Conservation (phyloP, 2,113 vertebrate genomes). For the Myotis brandtii region DNA sequence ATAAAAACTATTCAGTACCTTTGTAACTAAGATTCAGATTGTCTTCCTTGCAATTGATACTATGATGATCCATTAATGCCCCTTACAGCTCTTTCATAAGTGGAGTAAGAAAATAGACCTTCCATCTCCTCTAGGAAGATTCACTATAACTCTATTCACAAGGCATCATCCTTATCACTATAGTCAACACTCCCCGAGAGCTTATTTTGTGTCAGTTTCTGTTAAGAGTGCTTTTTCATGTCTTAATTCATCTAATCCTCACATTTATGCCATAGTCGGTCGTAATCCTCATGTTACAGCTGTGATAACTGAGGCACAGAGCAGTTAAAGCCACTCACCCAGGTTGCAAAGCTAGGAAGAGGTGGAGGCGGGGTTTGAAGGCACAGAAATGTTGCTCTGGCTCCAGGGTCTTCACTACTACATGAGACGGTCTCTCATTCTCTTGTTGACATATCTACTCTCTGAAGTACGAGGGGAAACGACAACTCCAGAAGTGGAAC, state of each 20-base stretch:
- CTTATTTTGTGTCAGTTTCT: background rate
- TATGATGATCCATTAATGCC: background rate
- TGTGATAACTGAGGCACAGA: background rate
- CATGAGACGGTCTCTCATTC: too few species aligned
- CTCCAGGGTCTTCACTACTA: background rate
- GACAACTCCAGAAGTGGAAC: background rate
- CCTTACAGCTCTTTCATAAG: background rate
- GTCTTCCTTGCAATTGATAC: conserved; percentile 45
- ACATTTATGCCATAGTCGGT: background rate
- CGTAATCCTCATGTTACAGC: background rate
- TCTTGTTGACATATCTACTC: background rate
- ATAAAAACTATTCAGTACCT: background rate
- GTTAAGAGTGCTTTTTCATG: background rate
- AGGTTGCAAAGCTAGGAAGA: background rate
- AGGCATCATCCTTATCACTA: background rate
- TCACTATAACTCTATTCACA: background rate
- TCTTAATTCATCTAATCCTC: background rate
- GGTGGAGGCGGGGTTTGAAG: background rate
- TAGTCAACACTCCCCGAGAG: background rate
- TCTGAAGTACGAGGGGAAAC: background rate
- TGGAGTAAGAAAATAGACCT: background rate
- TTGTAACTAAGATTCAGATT: background rate
- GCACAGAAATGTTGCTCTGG: background rate
- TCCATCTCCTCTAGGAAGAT: background rate
- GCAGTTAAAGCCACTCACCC: background rate